These are phyloP conservation scores for Heliconius erato DNA, from an alignment of 2,888 invertebrate species.

Conservation along the genomic window DNA sequence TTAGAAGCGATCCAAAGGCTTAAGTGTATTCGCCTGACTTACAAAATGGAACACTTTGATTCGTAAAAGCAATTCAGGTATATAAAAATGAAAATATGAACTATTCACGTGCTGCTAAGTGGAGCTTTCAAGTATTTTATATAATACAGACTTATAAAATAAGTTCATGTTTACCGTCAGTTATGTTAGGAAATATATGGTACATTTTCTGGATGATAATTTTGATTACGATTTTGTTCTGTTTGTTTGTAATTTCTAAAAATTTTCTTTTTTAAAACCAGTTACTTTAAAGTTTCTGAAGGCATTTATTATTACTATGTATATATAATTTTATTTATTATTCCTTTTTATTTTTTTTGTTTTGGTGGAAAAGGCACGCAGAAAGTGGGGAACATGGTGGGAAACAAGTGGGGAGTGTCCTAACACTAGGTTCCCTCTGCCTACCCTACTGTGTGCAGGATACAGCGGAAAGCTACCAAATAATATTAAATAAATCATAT, in stretches of 20 bases:
- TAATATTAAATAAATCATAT: neutral
- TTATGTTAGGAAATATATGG: neutral
- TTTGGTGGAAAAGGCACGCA: no score
- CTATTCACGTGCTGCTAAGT: conserved; percentile 14
- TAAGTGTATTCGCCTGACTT: conserved; percentile 49
- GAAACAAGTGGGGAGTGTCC: no score
- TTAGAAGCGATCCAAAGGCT: conserved; percentile 46
- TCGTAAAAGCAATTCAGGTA: conserved; percentile 36
- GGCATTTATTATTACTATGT: neutral
- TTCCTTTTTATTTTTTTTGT: no score
- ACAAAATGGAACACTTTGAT: conserved; percentile 50
- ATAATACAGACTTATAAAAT: conserved; percentile 8
- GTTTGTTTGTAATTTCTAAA: neutral
- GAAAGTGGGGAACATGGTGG: no score
- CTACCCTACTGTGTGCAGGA: no score
- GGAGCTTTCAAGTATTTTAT: neutral
- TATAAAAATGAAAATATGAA: conserved; percentile 31
- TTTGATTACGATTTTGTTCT: neutral
- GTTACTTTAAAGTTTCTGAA: neutral
- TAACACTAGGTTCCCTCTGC: no score
- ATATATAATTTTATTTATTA: no score
- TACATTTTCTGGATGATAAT: neutral
- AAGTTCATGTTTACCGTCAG: neutral
- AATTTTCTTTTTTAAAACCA: neutral
- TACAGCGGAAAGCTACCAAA: no score